Conservation (phyloP, 2,113 vertebrate genomes). For the Donacobius atricapilla region DNA sequence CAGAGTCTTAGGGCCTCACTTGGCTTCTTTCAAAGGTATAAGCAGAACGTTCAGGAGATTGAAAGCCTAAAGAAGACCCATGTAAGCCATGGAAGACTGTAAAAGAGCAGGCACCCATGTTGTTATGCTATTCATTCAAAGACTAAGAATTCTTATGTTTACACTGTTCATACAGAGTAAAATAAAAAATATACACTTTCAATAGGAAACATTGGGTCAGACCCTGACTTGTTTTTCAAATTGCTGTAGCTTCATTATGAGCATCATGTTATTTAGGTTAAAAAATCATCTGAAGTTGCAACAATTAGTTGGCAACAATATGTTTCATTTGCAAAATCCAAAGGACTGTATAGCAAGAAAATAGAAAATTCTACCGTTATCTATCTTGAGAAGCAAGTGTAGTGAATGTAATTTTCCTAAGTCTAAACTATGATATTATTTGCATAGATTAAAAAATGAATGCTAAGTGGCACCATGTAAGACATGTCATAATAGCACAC, state of each 20-base stretch:
- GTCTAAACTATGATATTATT: background rate
- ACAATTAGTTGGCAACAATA: background rate
- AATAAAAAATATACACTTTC: background rate
- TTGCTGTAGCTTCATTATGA: background rate
- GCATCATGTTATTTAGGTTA: background rate
- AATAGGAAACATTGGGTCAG: background rate
- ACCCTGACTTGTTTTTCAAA: background rate
- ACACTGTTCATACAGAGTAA: background rate
- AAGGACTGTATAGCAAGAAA: background rate
- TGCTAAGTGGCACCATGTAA: background rate
- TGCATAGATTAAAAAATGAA: background rate
- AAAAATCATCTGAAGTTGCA: background rate
- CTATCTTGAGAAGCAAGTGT: background rate
- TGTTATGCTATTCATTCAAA: background rate
- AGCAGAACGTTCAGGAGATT: background rate
- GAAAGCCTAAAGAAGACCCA: background rate
- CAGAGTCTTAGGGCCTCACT: background rate
- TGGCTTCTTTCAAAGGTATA: background rate
- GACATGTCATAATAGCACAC: accelerated
- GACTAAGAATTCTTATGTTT: background rate
- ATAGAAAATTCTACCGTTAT: background rate
- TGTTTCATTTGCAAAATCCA: background rate
- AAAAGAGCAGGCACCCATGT: background rate
- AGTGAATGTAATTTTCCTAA: background rate
- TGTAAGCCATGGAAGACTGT: background rate